Base-by-base conservation (phyloP, 2,888 invertebrate species). In the Furcula furcula region DNA sequence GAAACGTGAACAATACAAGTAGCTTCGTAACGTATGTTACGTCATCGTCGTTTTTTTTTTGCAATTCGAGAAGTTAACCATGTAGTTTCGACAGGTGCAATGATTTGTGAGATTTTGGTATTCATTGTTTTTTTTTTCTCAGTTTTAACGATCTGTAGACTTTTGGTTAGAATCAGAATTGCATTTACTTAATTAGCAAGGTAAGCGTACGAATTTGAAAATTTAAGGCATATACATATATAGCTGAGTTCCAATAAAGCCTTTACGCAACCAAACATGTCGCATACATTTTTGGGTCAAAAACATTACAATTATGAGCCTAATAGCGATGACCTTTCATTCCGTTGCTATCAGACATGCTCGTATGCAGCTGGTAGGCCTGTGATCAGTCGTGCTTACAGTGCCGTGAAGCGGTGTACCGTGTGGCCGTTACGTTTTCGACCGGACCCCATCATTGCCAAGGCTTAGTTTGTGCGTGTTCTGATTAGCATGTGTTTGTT, bases 311-410 rank as follows among this genome's bases (percentile, higher is more conserved):
- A 18, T 28, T 16, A 28, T 28, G 28, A 18, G 10, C 4, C 13
- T 6, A 28, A 28, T 18, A 28, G 18, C 18, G 18, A 18, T 28
- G 28, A 28, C 28, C 28, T 28, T 28, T 16, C n/a, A n/a, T n/a
- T n/a, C n/a, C n/a, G n/a, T n/a, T n/a, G n/a, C 28, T 14, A 4
- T 10, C 21, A 1, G 34, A 45, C 50, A 40, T 43, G 50, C 53
- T 61, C 46, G 33, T 29, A 31, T 32, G 26, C 61, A 55, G 49
- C 42, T 51, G 61, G 55, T 34, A 40, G 42, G 38, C 31, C 26
- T 18, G 39, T 29, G 42, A 31, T 12, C 46, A 52, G 31, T 39
- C 36, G 37, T 56, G 59, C 52, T 52, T 45, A 45, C 47, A 54
- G 48, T 34, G 38, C 50, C 60, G 40, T 50, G 43, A 47, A 49